A percentile compares a stretch with the other conserved stretches of the same genome.
Conservation (phyloP, 2,888 invertebrate species). For the Diaprepes abbreviatus region DNA sequence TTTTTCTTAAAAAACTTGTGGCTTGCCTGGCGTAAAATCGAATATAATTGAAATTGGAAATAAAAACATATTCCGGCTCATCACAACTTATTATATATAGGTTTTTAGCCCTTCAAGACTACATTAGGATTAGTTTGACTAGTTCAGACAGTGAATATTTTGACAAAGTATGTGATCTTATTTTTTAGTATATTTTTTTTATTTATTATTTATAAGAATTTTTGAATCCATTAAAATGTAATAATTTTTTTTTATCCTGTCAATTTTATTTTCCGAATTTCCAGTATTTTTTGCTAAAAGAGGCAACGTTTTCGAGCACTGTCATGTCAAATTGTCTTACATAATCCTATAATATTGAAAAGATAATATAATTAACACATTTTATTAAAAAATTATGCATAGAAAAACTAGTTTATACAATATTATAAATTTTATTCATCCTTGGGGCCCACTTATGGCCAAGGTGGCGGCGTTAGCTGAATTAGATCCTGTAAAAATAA, state of each 20-base stretch:
- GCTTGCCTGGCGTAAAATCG: neutral
- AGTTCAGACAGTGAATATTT: no score
- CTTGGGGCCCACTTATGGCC: constrained; percentile 5
- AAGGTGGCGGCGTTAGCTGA: constrained; percentile 20
- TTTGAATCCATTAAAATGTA: neutral
- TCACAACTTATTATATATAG: neutral
- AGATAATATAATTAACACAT: no score
- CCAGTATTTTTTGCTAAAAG: no score
- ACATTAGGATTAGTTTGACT: no score
- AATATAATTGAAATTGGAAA: neutral
- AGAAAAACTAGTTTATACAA: no score
- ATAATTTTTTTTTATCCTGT: neutral
- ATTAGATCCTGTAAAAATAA: constrained; percentile 28
- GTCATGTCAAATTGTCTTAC: no score
- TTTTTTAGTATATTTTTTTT: constrained; percentile 10
- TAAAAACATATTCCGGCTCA: neutral
- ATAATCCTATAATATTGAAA: no score
- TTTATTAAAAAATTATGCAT: no score
- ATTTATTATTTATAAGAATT: neutral
- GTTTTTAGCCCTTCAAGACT: no score
- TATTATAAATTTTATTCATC: no score
- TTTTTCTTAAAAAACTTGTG: neutral
- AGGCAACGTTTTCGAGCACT: no score
- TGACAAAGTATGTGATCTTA: constrained; percentile 17
- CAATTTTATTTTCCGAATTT: neutral